phyloP scores from a whole-genome alignment of 2,113 vertebrate genomes.

The Cyprinodon variegatus region DNA sequence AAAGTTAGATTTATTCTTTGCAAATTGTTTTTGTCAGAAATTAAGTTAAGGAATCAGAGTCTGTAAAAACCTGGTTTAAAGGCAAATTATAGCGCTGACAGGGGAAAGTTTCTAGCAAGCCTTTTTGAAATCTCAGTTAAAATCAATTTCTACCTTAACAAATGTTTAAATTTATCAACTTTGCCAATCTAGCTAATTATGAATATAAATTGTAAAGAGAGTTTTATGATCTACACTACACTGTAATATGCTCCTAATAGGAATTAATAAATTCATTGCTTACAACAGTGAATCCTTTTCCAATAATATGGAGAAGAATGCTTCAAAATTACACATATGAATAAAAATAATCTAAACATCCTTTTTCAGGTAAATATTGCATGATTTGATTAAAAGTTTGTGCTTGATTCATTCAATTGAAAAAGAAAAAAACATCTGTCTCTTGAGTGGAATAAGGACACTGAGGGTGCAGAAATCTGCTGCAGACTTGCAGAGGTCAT shows the following conservation, averaged over 20 bases:
- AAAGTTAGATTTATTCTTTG: not conserved
- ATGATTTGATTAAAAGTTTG: not conserved
- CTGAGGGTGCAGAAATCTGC: constrained; percentile 26
- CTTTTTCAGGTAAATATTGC: not conserved
- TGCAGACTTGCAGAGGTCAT: constrained; percentile 24
- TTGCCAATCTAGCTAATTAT: too few species aligned
- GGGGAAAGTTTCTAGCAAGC: not conserved
- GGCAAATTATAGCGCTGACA: too few species aligned
- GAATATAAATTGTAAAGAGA: too few species aligned
- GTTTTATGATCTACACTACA: too few species aligned
- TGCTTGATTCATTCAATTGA: not conserved
- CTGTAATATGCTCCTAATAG: too few species aligned
- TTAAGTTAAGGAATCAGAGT: too few species aligned
- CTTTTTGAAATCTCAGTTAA: not conserved
- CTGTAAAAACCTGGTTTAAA: too few species aligned
- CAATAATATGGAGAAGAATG: too few species aligned
- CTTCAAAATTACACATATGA: not conserved
- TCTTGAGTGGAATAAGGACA: constrained; percentile 17
- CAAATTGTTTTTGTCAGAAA: too few species aligned
- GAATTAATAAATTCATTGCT: not conserved
- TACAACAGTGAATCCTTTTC: not conserved
- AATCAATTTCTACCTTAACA: not conserved
- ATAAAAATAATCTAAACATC: not conserved
- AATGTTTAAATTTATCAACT: not conserved
- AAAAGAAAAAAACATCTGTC: constrained; percentile 4